phyloP scores from a whole-genome alignment of 1,140 invertebrate species.

The Hypsibius dujardini region DNA sequence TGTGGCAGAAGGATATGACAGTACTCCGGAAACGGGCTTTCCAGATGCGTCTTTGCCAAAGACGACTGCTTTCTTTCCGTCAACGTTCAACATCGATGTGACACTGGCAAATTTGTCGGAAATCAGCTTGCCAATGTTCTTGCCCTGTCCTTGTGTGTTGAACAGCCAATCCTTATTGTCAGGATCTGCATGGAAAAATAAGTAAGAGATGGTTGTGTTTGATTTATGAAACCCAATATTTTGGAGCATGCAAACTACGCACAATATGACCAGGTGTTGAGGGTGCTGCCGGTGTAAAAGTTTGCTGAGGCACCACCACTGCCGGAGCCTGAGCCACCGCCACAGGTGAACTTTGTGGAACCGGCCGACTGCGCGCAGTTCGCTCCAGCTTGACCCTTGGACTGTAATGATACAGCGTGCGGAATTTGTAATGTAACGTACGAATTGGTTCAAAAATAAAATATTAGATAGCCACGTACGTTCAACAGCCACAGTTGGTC shows the following conservation, averaged over 20 bases:
- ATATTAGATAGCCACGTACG: background rate
- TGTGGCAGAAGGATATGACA: no score
- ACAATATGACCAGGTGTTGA: background rate
- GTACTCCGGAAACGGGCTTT: background rate
- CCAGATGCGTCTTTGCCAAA: background rate
- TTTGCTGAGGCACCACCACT: background rate
- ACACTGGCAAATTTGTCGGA: background rate
- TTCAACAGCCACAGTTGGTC: background rate
- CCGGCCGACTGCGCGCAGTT: background rate
- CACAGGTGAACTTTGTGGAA: background rate
- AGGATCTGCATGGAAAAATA: background rate
- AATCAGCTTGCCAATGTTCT: background rate
- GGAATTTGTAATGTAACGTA: background rate
- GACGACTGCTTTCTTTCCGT: background rate
- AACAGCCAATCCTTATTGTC: background rate
- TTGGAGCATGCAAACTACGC: background rate
- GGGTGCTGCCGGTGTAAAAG: background rate
- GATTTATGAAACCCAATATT: background rate
- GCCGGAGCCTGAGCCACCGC: background rate
- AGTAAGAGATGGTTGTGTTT: background rate
- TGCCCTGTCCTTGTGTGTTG: background rate
- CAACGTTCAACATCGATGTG: background rate
- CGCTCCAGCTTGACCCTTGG: background rate
- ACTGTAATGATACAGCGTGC: background rate
- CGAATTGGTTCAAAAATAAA: background rate